Evolutionary conservation across 2,888 invertebrate genomes (phyloP).

Genomic region (Drosophila meridiana): DNA sequence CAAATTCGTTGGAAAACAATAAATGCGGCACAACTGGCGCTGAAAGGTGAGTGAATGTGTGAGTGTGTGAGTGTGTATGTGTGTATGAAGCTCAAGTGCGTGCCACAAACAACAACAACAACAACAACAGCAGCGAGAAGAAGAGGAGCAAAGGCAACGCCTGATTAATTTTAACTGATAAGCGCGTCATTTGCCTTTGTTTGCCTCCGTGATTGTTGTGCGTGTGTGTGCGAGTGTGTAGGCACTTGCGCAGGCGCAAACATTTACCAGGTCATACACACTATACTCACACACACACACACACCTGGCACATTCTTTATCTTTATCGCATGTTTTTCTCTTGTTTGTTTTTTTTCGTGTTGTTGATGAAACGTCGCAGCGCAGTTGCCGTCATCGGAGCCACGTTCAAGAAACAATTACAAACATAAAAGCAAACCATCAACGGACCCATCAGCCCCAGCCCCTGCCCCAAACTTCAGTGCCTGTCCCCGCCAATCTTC

Average conservation of each 20-base stretch:
- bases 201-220: constrained; percentile 59
- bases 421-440: constrained; percentile 58
- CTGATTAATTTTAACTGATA: constrained; percentile 80
- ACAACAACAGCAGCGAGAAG: constrained; percentile 7
- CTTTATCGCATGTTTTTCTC: constrained; percentile 69
- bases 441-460: constrained; percentile 41
- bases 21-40: constrained; percentile 56
- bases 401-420: constrained; percentile 61
- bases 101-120: constrained; percentile 58
- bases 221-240: constrained; percentile 67
- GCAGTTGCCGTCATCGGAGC: constrained; percentile 32
- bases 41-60: constrained; percentile 49
- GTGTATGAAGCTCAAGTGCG: constrained; percentile 65
- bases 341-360: constrained; percentile 38
- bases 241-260: constrained; percentile 79
- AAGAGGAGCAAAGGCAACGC: constrained; percentile 63
- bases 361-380: constrained; percentile 58
- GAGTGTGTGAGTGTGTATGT: constrained; percentile 2
- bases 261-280: constrained; percentile 79
- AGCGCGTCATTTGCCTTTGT: constrained; percentile 78
- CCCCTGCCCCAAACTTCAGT: not conserved
- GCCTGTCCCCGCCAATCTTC: not conserved
- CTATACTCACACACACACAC: constrained; percentile 44
- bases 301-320: constrained; percentile 62
- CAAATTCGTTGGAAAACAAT: constrained; percentile 66